Base-by-base conservation (phyloP, 1,140 invertebrate species). In the Phenacoccus solenopsis region DNA sequence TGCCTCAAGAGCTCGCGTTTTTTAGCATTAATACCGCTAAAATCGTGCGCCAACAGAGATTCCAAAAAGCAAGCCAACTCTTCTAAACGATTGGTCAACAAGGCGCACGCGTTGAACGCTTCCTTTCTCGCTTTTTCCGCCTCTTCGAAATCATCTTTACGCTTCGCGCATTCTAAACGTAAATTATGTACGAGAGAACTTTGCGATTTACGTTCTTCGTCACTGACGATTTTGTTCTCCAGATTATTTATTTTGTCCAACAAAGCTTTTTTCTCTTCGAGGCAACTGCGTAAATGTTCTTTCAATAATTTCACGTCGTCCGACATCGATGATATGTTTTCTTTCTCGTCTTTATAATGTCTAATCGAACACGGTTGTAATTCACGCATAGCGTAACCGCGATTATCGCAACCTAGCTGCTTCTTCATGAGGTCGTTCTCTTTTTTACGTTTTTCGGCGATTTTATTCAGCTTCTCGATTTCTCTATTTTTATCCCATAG, bases 61-160 rank as follows among this genome's bases (percentile, higher is more conserved):
- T 88, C 86, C 16, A 90, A 78, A 75, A 90, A 89, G 61, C 83
- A 82, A 1, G 87, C 85, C 70, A 90, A 76, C 73, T 89, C 88
- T 75, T 88, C 86, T 27, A 90, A 76, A 3, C 87, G 80, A 28
- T 79, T 82, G 16, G 84, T 85, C 21, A 89, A 76, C 28, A 88
- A 75, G 69, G 82, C 77, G 75, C 87, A 84, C 0, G 87, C 84
- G 75, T 88, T 85, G 12, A 81, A 78, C 67, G 87, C 84, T 75
- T 89, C 87, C 20, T 79, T 76, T 1, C 82, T 79, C 59, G 84
- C 76, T 74, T 80, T 82, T 67, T 85, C 80, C 24, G 79, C 78
- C 49, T 76, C 71, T 20, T 80, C 76, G 1, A 80, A 72, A 68
- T 83, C 78, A 2, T 73, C 67, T 21, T 78, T 77, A 13, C 82